A percentile compares a stretch with the other conserved stretches of the same genome.
These are phyloP conservation scores for Vanessa tameamea DNA, from an alignment of 1,140 invertebrate genomes.

Conservation along the genomic window DNA sequence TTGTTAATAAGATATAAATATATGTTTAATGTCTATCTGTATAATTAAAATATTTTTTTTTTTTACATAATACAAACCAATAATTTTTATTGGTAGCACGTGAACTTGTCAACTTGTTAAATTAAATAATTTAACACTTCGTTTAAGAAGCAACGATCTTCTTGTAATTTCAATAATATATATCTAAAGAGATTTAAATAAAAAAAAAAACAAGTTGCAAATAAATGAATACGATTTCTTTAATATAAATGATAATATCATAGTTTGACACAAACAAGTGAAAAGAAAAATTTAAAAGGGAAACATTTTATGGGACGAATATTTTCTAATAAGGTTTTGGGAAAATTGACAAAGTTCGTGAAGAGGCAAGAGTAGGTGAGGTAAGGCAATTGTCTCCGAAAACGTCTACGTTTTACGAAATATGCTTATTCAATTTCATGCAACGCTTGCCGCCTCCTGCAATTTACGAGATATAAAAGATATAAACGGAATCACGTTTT, in stretches of 20 bases:
- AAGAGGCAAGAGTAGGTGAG: constrained; percentile 77
- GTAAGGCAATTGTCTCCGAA: constrained; percentile 81
- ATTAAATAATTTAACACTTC: too few species aligned
- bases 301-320: constrained; percentile 60
- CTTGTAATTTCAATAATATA: too few species aligned
- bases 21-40: background rate
- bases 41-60: too few species aligned
- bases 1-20: constrained; percentile 39
- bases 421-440: constrained; percentile 81
- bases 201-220: too few species aligned
- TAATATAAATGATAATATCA: background rate
- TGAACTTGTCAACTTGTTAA: too few species aligned
- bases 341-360: constrained; percentile 80
- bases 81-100: too few species aligned
- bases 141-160: too few species aligned
- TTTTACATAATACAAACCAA: too few species aligned
- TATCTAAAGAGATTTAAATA: too few species aligned
- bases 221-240: too few species aligned
- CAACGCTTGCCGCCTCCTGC: constrained; percentile 80
- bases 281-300: constrained; percentile 37
- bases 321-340: constrained; percentile 75
- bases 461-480: constrained; percentile 81
- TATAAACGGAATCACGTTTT: constrained; percentile 80
- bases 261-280: constrained; percentile 12
- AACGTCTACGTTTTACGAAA: constrained; percentile 80